Base-by-base conservation (phyloP, 1,140 invertebrate genomes). In the Drosophila biarmipes region DNA sequence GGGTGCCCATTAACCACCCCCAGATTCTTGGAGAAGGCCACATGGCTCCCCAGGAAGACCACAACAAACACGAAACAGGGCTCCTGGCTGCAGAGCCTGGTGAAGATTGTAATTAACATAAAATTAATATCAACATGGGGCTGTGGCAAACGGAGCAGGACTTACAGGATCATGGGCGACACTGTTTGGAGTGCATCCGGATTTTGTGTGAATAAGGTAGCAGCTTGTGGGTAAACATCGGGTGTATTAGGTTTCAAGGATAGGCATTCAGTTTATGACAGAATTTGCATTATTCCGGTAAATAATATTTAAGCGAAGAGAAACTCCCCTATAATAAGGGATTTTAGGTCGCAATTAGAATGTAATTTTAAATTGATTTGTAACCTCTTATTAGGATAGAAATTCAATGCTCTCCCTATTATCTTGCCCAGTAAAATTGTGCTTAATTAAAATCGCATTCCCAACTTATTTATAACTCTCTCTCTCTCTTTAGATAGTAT, bases 91-190 rank as follows among this genome's bases (percentile, higher is more conserved):
- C 2, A 27, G 35, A 52, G 15, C 21, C 62, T 76, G 61, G 79
- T 58, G 67, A 72, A 82, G 78, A 77, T 89, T 84, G 84, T 89
- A 87, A 87, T 87, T 87, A 87, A 84, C 84, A 87, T 87, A 79
- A 87, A 89, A 89, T 87, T 86, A 86, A 78, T 81, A 82, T 75
- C 75, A 80, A 74, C 78, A 86, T 69, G 62, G 68, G 67, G 27
- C 58, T 48, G 37, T 35, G 37, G 35, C 12, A 68, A 69, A 69
- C 49, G 42, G 34, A 48, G 48, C 19, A 19, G 63, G 66, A 38
- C 34, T 35, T 48, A 68, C 29, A 21, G 61, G 29, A 46, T 69
- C 63, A 17, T 55, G n/a, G 11, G 15, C 8, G 24, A 58, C 24
- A 31, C 8, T 64, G 62, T 63, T 62, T 46, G 40, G 10, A 12